phyloP scores from a whole-genome alignment of 2,888 invertebrate genomes.

The Parnassius orleans region DNA sequence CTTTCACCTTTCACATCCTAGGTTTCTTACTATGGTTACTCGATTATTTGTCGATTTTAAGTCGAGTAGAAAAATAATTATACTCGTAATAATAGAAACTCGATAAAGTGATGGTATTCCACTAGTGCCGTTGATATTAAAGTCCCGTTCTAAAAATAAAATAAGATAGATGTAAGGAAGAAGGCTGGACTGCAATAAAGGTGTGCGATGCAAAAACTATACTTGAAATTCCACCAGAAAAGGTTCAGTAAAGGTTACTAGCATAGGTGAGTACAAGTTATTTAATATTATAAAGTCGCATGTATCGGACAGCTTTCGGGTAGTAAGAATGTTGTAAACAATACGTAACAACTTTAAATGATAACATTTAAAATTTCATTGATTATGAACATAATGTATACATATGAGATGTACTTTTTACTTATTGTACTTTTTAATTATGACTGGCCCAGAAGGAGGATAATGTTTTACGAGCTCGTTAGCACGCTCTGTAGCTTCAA shows the following conservation, averaged over 20 bases:
- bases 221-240: conserved; percentile 4
- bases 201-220: conserved; percentile 3
- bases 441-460: no score
- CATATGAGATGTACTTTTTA: no score
- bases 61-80: no score
- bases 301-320: neutral
- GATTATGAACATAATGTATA: no score
- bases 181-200: conserved; percentile 6
- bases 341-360: no score
- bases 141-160: conserved; percentile 24
- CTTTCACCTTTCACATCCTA: conserved; percentile 65
- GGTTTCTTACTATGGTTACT: conserved; percentile 48
- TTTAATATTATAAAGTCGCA: neutral
- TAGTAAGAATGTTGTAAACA: no score
- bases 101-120: neutral
- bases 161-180: conserved; percentile 1
- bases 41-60: conserved; percentile 35
- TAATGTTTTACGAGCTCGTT: no score
- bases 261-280: conserved; percentile 5
- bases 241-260: conserved; percentile 19
- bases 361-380: no score
- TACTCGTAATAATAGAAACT: neutral
- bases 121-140: neutral
- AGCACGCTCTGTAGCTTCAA: no score
- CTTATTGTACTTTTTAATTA: no score